A percentile compares a stretch with the other conserved stretches of the same genome.
These are phyloP conservation scores for Willowsia nigromaculata DNA, from an alignment of 2,888 invertebrate genomes.

Conservation along the genomic window DNA sequence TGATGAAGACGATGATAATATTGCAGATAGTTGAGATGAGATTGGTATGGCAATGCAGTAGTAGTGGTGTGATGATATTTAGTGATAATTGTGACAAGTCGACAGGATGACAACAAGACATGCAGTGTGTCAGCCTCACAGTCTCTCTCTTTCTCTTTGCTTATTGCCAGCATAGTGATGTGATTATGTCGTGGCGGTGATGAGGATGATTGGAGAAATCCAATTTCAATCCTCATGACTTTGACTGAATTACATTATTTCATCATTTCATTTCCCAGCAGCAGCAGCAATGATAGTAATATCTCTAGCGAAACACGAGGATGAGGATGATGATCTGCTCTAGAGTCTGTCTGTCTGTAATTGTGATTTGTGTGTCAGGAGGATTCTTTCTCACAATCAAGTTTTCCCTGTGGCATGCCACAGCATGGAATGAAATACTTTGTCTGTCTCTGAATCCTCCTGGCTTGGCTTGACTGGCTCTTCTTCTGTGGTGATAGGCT, in stretches of 20 bases:
- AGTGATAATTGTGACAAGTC: slow-evolving; percentile 30
- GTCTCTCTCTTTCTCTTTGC: not conserved
- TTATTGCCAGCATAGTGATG: not conserved
- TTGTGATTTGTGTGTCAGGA: slow-evolving; percentile 36
- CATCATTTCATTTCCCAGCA: not conserved
- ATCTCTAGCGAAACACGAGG: not conserved
- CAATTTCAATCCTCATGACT: not conserved
- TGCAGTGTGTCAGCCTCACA: not conserved
- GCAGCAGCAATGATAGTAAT: not conserved
- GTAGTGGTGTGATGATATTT: slow-evolving; percentile 7
- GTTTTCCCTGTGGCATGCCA: slow-evolving; percentile 31
- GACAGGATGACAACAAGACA: slow-evolving; percentile 15
- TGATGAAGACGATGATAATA: not conserved
- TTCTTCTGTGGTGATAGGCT: not conserved
- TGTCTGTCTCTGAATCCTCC: not conserved
- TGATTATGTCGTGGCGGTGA: not conserved
- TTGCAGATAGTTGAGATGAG: not conserved
- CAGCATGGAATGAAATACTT: not conserved
- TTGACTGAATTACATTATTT: not conserved
- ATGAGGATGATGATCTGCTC: not conserved
- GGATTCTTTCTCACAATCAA: slow-evolving; percentile 22
- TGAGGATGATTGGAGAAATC: not conserved
- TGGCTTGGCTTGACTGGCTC: too few species aligned
- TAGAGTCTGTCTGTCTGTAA: not conserved
- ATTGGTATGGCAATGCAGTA: not conserved